Conservation (phyloP, 1,140 invertebrate genomes). For the Sminthurinus signatus region DNA sequence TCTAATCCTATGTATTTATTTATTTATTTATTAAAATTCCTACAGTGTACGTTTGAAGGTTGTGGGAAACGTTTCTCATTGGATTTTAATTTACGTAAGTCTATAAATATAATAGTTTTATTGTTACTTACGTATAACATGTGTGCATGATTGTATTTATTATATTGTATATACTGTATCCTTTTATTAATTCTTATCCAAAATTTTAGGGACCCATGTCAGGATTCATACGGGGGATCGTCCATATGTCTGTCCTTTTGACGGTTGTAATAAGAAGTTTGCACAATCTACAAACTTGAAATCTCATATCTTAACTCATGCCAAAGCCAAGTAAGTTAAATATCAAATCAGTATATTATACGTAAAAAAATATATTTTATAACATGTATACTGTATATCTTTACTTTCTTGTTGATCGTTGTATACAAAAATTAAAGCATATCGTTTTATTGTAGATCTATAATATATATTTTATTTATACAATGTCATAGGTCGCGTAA, state of each 20-base stretch:
- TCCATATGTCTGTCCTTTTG: slow-evolving; percentile 96
- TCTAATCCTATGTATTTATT: no score
- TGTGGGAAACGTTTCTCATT: slow-evolving; percentile 96
- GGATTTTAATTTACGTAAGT: slow-evolving; percentile 90
- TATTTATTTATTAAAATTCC: no score
- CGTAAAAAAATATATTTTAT: no score
- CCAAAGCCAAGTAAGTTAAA: slow-evolving; percentile 74
- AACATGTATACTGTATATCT: no score
- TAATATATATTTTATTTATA: neutral
- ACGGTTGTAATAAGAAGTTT: slow-evolving; percentile 97
- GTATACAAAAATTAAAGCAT: slow-evolving; percentile 12
- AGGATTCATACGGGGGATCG: slow-evolving; percentile 94
- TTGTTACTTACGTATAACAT: no score
- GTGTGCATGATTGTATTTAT: no score
- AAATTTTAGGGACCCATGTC: slow-evolving; percentile 95
- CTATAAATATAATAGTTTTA: no score
- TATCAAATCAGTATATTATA: no score
- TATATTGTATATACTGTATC: no score
- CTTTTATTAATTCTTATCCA: no score
- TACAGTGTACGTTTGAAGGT: slow-evolving; percentile 97
- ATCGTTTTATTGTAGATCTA: no score
- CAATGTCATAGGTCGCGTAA: slow-evolving; percentile 38
- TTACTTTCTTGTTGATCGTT: neutral
- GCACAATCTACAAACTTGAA: slow-evolving; percentile 97
- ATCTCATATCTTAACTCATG: slow-evolving; percentile 95